Percentiles rank a stretch among this genome's conserved stretches.
Evolutionary conservation across 1,140 invertebrate genomes (phyloP).

Genomic region (Drosophila athabasca): DNA sequence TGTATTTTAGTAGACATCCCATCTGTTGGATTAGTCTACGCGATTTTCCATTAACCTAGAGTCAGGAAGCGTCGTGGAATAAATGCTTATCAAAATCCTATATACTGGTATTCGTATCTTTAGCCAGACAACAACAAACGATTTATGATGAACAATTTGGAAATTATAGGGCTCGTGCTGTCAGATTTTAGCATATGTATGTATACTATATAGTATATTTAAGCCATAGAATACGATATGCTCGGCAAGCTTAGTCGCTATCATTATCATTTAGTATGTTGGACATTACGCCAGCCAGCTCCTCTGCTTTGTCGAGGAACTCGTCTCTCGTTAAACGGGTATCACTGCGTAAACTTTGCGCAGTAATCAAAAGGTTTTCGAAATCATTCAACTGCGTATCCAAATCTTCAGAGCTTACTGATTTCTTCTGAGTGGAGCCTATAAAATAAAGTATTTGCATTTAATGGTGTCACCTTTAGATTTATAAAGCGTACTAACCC

Average conservation of each 20-base stretch:
- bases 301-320: slow-evolving; percentile 58
- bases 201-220: too few species aligned
- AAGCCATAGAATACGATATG: background rate
- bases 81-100: too few species aligned
- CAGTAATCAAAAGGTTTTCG: slow-evolving; percentile 57
- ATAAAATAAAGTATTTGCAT: background rate
- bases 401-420: slow-evolving; percentile 36
- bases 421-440: slow-evolving; percentile 14
- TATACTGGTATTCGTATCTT: too few species aligned
- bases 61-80: too few species aligned
- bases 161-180: too few species aligned
- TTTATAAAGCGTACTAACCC: slow-evolving; percentile 13
- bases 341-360: slow-evolving; percentile 55
- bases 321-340: slow-evolving; percentile 49
- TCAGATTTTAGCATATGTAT: too few species aligned
- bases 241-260: slow-evolving; percentile 36
- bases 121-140: too few species aligned
- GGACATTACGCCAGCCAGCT: slow-evolving; percentile 56
- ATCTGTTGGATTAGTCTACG: too few species aligned
- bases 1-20: too few species aligned
- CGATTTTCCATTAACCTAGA: too few species aligned
- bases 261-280: slow-evolving; percentile 62
- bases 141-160: too few species aligned
- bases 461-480: background rate
- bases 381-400: slow-evolving; percentile 61